These are phyloP conservation scores for Proteles cristata DNA, from an alignment of 2,113 vertebrate genomes.

Conservation along the genomic window DNA sequence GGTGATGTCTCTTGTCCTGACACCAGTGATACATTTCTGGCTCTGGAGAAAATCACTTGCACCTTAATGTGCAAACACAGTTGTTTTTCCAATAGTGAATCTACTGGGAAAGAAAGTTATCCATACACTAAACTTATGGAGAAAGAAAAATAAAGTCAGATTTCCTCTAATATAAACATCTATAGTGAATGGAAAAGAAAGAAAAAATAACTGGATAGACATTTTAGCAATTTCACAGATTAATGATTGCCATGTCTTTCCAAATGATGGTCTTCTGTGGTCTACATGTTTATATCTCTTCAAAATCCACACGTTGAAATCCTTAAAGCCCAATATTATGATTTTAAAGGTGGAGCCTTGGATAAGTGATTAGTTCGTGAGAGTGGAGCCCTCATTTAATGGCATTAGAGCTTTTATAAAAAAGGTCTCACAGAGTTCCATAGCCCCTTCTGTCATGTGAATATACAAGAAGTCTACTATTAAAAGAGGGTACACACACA, in stretches of 20 bases:
- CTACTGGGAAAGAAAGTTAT: background rate
- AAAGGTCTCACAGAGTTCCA: background rate
- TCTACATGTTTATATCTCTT: background rate
- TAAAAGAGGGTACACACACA: background rate
- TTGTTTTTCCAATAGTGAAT: constrained; percentile 27
- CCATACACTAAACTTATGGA: background rate
- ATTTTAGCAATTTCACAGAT: background rate
- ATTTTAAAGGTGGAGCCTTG: background rate
- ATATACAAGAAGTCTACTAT: background rate
- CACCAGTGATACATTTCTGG: background rate
- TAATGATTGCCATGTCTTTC: background rate
- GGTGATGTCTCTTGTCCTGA: background rate
- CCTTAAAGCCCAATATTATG: background rate
- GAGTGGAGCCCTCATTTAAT: background rate
- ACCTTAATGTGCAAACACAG: background rate
- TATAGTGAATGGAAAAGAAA: background rate
- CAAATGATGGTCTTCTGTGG: background rate
- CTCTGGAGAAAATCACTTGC: background rate
- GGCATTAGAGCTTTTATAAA: background rate
- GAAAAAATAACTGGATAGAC: background rate
- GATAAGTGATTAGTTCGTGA: background rate
- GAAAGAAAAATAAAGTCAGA: background rate
- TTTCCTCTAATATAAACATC: constrained; percentile 13
- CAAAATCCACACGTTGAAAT: background rate
- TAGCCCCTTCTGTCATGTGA: background rate